phyloP scores from a whole-genome alignment of 2,888 invertebrate genomes.

The Pheosia gnoma region DNA sequence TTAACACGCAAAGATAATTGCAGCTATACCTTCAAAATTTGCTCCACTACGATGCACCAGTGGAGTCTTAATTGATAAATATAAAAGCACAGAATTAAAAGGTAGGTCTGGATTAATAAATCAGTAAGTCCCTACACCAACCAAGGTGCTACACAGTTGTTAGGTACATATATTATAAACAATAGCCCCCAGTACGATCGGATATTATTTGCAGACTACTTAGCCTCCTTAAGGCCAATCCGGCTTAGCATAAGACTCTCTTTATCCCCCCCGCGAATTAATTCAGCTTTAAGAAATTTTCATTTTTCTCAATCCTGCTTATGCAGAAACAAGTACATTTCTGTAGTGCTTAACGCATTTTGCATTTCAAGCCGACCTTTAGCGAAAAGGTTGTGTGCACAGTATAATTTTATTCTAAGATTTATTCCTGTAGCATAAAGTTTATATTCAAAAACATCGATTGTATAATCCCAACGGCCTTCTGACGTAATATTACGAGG shows the following conservation, averaged over 20 bases:
- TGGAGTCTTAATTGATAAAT: too few relatives aligned
- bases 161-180: constrained; percentile 18
- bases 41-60: too few relatives aligned
- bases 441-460: constrained; percentile 34
- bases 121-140: too few relatives aligned
- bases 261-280: not conserved
- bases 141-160: too few relatives aligned
- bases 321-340: constrained; percentile 3
- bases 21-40: too few relatives aligned
- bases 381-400: constrained; percentile 48
- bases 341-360: constrained; percentile 21
- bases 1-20: too few relatives aligned
- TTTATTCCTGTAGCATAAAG: constrained; percentile 32
- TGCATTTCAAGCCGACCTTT: constrained; percentile 54
- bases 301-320: not conserved
- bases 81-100: too few relatives aligned
- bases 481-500: constrained; percentile 51
- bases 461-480: constrained; percentile 46
- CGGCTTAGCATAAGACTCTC: constrained; percentile 8
- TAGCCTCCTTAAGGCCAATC: constrained; percentile 24
- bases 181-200: constrained; percentile 22
- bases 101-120: too few relatives aligned
- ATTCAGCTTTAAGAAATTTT: constrained; percentile 9
- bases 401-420: constrained; percentile 18
- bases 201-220: constrained; percentile 26